Evolutionary conservation across 2,113 vertebrate genomes (phyloP), one percentile per base, ranked within the genome.

Genomic region (Melanerpes aurifrons): DNA sequence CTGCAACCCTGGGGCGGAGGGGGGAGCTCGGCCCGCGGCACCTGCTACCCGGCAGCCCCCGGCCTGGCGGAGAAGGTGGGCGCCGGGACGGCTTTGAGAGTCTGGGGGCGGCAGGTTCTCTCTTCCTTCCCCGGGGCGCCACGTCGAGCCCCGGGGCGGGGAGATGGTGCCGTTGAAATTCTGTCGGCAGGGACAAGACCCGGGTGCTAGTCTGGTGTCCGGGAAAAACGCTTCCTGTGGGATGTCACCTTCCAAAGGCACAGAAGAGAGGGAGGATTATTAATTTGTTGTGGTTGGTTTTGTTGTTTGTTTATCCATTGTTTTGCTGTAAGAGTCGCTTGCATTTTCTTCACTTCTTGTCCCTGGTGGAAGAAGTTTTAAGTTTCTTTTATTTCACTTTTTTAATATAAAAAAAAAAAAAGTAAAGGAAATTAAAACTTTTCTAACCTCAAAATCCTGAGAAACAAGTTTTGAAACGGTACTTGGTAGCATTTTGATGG

Each of bases 351-450:
- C 16, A 7, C 2, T 67, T 47, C 11, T 59, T 57, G 13, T 15
- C 19, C 6, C 12, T 4, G 0, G 15, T n/a, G 8, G 37, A 86
- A 32, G 0, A 45, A 14, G 2, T 28, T 80, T 79, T 40, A 1
- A 19, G 24, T 15, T 56, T 22, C 4, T 1, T 58, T 24, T 45
- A 29, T 58, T 24, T 48, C 26, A 35, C 8, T 80, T 61, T 29
- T 50, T 47, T 17, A 47, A 8, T 9, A 53, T 15, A n/a, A n/a
- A n/a, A 4, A 0, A 1, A 0, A 1, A 37, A 35, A 54, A 50
- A 15, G 6, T 37, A 19, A 66, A 73, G 26, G 47, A 77, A 54
- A 20, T 18, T 2, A 47, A 86, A 70, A 3, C 8, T 77, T 86
- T 90, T 56, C 24, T 64, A 31, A 32, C 0, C 2, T 53, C 57